These are phyloP conservation scores for Campoletis sonorensis DNA, from an alignment of 1,140 invertebrate species.

Conservation along the genomic window DNA sequence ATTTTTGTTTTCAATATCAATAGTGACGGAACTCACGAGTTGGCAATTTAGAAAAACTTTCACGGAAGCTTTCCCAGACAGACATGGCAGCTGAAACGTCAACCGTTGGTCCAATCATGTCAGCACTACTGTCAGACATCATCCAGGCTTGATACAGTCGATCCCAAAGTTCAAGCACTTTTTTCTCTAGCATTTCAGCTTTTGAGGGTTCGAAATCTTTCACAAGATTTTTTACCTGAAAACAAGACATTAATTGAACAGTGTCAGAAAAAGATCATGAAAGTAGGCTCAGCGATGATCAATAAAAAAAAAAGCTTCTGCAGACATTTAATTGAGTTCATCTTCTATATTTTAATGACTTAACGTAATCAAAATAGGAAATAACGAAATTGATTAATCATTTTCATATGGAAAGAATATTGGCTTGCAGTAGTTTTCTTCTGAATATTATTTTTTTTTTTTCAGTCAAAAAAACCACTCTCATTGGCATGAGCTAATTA, in stretches of 20 bases:
- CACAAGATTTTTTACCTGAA: conserved; percentile 85
- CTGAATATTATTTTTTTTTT: no score
- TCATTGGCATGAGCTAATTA: no score
- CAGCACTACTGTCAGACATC: conserved; percentile 78
- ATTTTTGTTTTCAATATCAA: not conserved
- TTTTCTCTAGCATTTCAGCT: conserved; percentile 90
- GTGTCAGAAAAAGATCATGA: no score
- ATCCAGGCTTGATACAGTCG: conserved; percentile 95
- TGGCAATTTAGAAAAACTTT: conserved; percentile 84
- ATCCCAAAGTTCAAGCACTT: conserved; percentile 95
- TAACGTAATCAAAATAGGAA: no score
- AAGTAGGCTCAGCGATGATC: no score
- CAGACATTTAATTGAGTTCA: no score
- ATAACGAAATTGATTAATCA: no score
- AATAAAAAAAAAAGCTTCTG: no score
- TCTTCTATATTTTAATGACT: no score
- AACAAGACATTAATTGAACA: not conserved
- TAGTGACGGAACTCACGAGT: conserved; percentile 63
- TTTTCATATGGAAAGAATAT: no score
- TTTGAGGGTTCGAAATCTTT: conserved; percentile 89
- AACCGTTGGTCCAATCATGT: conserved; percentile 79
- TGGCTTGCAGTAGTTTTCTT: no score
- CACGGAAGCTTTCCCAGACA: conserved; percentile 84
- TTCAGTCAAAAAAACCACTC: no score
- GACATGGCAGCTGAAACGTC: conserved; percentile 82